phyloP scores from a whole-genome alignment of 2,797 vertebrate species.

The Mustela erminea region DNA sequence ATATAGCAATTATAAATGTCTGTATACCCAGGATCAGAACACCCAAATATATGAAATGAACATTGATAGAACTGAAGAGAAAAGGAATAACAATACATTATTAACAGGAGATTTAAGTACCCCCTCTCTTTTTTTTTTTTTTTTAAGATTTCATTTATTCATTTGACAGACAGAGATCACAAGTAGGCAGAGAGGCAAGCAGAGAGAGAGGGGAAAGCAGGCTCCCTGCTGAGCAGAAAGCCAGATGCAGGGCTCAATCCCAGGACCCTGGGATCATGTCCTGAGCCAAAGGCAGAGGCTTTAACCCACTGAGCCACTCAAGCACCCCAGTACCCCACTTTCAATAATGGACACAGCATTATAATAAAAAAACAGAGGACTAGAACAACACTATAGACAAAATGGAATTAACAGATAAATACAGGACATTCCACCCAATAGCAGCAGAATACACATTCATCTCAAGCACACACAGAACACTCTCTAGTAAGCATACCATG shows the following conservation, averaged over 20 bases:
- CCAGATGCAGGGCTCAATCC: no score
- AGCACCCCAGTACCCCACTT: not conserved
- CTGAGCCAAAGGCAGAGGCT: no score
- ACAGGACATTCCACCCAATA: not conserved
- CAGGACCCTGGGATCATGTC: no score
- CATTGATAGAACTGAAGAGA: not conserved
- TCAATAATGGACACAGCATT: not conserved
- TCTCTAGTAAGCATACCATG: not conserved
- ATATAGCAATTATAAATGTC: not conserved
- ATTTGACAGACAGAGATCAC: no score
- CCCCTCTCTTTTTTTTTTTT: not conserved
- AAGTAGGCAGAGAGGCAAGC: no score
- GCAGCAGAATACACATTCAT: not conserved
- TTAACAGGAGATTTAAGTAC: not conserved
- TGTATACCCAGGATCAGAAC: not conserved
- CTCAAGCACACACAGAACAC: not conserved
- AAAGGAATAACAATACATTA: not conserved
- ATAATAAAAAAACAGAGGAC: not conserved
- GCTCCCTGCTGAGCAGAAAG: no score
- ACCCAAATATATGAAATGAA: not conserved
- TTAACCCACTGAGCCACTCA: no score
- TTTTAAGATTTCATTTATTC: no score
- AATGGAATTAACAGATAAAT: not conserved
- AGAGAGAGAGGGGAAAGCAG: no score
- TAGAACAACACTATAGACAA: not conserved